Evolutionary conservation across 2,797 vertebrate genomes (phyloP).

Genomic region (Etheostoma nigrum): DNA sequence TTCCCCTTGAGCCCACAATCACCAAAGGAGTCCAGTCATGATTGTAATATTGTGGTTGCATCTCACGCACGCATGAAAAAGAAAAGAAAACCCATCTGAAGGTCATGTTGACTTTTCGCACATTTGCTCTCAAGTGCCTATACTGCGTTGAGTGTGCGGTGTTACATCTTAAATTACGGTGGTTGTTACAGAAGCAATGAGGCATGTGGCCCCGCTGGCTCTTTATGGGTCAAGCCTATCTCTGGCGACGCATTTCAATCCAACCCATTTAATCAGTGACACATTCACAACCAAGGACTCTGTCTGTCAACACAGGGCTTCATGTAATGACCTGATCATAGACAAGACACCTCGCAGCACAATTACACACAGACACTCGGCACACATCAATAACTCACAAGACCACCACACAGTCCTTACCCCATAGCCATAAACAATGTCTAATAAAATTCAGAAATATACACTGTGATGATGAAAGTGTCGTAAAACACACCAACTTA

Average conservation of each 20-base stretch:
- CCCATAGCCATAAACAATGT: conserved; percentile 36
- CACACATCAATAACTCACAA: conserved; percentile 39
- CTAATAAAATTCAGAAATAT: conserved; percentile 44
- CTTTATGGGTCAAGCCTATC: conserved; percentile 45
- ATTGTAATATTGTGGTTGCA: not conserved
- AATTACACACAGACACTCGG: conserved; percentile 19
- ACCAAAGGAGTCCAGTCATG: conserved; percentile 4
- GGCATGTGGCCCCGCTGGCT: conserved; percentile 21
- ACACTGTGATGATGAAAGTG: conserved; percentile 27
- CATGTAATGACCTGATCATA: conserved; percentile 27
- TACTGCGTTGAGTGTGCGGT: not conserved
- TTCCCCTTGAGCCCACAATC: not conserved
- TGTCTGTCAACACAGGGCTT: conserved; percentile 30
- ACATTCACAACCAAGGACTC: conserved; percentile 43
- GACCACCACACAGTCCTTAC: conserved; percentile 9
- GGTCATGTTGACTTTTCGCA: conserved; percentile 22
- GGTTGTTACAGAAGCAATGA: conserved; percentile 46
- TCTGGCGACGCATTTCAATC: conserved; percentile 51
- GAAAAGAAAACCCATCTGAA: conserved; percentile 14
- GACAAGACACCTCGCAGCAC: conserved; percentile 29
- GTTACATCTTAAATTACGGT: conserved; percentile 33
- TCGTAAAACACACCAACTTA: conserved; percentile 14
- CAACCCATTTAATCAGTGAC: conserved; percentile 61
- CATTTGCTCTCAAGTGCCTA: not conserved
- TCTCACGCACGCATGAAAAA: conserved; percentile 16